These are phyloP conservation scores for Tribolium madens DNA, from an alignment of 1,140 invertebrate genomes.

Conservation along the genomic window DNA sequence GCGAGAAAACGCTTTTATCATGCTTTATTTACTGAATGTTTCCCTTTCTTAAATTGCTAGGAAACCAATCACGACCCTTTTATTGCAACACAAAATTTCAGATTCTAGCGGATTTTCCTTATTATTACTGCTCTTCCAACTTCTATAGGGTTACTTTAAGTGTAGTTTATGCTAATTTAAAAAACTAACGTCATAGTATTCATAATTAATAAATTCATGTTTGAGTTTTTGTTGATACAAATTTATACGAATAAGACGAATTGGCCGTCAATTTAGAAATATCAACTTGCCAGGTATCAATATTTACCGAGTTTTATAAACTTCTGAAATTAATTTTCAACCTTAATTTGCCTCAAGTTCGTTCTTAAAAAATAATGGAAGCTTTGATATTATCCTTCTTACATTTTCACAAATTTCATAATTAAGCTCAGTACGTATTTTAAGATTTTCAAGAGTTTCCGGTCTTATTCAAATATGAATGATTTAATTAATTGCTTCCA, in stretches of 20 bases:
- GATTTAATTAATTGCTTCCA: neutral
- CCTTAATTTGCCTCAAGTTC: conserved; percentile 10
- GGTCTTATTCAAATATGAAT: neutral
- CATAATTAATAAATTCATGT: no score
- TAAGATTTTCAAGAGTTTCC: conserved; percentile 1
- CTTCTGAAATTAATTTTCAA: conserved; percentile 32
- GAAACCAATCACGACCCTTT: conserved; percentile 27
- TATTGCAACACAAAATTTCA: neutral
- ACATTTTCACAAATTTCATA: conserved; percentile 7
- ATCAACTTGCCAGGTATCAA: conserved; percentile 1
- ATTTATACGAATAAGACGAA: neutral
- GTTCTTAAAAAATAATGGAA: conserved; percentile 1
- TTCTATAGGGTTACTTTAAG: neutral
- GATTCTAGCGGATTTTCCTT: neutral
- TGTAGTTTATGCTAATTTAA: no score
- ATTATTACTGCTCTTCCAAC: neutral
- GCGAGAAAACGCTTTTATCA: conserved; percentile 39
- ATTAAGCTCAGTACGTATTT: neutral
- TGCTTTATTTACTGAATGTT: conserved; percentile 44
- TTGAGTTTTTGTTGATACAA: neutral
- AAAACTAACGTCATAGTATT: no score
- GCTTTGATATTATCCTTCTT: conserved; percentile 5
- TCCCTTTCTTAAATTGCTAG: conserved; percentile 42
- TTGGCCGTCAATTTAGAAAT: conserved; percentile 7
- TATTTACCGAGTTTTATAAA: conserved; percentile 35